These are phyloP conservation scores for Sinosuthora webbiana DNA, from an alignment of 2,113 vertebrate species.

Conservation along the genomic window DNA sequence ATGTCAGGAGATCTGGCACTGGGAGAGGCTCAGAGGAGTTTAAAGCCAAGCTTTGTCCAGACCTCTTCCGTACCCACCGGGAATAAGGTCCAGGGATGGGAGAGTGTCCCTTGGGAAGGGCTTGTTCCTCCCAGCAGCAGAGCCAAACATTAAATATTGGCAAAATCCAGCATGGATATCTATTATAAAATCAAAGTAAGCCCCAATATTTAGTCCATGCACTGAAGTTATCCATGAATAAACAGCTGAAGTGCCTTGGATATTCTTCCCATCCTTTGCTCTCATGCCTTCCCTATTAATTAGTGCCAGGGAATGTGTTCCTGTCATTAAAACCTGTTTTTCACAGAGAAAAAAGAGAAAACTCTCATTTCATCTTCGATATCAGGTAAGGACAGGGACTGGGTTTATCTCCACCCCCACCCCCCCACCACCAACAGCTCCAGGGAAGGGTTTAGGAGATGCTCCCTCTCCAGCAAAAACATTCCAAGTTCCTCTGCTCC, in stretches of 20 bases:
- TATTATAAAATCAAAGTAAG: not conserved
- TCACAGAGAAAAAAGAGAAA: not conserved
- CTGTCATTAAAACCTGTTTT: not conserved
- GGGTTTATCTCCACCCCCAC: not conserved
- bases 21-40: not conserved
- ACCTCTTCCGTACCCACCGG: fast-evolving
- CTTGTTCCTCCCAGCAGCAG: not conserved
- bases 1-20: not conserved
- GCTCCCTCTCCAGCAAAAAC: not conserved
- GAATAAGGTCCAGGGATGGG: not conserved
- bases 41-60: not conserved
- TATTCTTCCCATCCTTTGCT: not conserved
- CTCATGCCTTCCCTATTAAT: not conserved
- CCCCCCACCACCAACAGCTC: not conserved
- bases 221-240: not conserved
- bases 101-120: not conserved
- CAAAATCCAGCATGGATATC: not conserved
- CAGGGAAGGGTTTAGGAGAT: not conserved
- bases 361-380: not conserved
- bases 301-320: not conserved
- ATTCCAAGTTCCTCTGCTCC: not conserved
- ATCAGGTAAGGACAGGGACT: not conserved
- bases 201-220: not conserved
- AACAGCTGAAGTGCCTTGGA: not conserved
- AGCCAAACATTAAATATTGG: not conserved